Evolutionary conservation across 1,140 invertebrate species (phyloP), one percentile per base, ranked within the genome.

Genomic region (Venturia canescens): DNA sequence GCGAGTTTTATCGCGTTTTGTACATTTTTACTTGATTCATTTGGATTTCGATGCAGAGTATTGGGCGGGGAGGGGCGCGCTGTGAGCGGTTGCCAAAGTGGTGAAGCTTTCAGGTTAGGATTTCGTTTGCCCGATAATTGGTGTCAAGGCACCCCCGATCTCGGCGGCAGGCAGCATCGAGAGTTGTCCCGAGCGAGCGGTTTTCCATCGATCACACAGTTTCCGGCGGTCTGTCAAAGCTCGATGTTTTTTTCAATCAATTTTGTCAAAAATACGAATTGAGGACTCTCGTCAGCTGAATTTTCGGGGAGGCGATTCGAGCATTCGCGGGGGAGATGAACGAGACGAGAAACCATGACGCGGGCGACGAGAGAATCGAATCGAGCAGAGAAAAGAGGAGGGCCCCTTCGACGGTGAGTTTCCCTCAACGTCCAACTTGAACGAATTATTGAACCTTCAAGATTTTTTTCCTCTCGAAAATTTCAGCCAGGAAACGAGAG

Each of bases 401-500:
- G 13, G 18, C 53, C 18, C 21, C 53, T 23, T 23, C 53, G 53
- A 57, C 53, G 9, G 53, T 57, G 53, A 57, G 53, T 13, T 9
- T 57, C 16, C 4, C 21, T 57, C 53, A 9, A n/a, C n/a, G n/a
- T n/a, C n/a, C n/a, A n/a, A n/a, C n/a, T n/a, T n/a, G n/a, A n/a
- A n/a, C n/a, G 11, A 53, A 53, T 53, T 72, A 72, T 63, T 48
- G 1, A 63, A 63, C 4, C 11, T 16, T n/a, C n/a, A n/a, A n/a
- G n/a, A n/a, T n/a, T n/a, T n/a, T n/a, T n/a, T n/a, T n/a, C n/a
- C n/a, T n/a, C n/a, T 44, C 13, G 2, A 57, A 57, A 63, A 48
- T 44, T 21, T 11, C 50, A 63, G 76, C 34, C 66, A 70, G 78
- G 63, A 80, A 80, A 82, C 70, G 77, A 29, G 38, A 34, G 29